A percentile compares a stretch with the other conserved stretches of the same genome.
Evolutionary conservation across 2,113 vertebrate species (phyloP).

Genomic region (Gopherus evgoodei): DNA sequence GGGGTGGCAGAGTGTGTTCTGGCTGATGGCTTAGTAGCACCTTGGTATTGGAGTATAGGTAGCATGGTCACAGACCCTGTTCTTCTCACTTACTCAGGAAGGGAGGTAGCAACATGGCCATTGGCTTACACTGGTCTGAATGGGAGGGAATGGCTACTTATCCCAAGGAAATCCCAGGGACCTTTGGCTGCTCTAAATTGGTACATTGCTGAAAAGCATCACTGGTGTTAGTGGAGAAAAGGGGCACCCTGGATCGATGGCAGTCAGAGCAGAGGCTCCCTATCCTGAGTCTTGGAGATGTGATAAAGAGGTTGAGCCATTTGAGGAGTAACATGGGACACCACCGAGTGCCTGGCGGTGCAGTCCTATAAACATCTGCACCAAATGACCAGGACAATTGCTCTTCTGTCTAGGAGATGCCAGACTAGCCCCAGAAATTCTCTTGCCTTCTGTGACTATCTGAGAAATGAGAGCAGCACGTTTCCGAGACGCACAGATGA

Average conservation of each 20-base stretch:
- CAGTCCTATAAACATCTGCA: not conserved
- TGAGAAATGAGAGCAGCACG: not conserved
- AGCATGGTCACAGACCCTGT: too few relatives aligned
- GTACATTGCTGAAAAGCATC: not conserved
- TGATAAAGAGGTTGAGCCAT: not conserved
- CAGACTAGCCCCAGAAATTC: not conserved
- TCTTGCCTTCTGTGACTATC: not conserved
- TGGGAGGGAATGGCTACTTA: not conserved
- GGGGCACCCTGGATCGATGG: not conserved
- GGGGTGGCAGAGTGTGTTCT: not conserved
- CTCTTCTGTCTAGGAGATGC: not conserved
- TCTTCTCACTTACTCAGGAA: not conserved
- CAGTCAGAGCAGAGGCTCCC: not conserved
- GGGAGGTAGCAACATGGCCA: not conserved
- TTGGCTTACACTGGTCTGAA: not conserved
- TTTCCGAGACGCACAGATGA: not conserved
- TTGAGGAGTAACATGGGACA: not conserved
- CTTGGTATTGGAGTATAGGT: not conserved
- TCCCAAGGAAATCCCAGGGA: not conserved
- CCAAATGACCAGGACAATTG: not conserved
- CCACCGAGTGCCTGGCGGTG: not conserved
- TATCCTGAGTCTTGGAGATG: not conserved
- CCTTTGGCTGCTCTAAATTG: not conserved
- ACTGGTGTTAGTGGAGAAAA: not conserved
- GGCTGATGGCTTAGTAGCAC: not conserved